These are phyloP conservation scores for Phymastichus coffea DNA, from an alignment of 1,140 invertebrate genomes.

Conservation along the genomic window DNA sequence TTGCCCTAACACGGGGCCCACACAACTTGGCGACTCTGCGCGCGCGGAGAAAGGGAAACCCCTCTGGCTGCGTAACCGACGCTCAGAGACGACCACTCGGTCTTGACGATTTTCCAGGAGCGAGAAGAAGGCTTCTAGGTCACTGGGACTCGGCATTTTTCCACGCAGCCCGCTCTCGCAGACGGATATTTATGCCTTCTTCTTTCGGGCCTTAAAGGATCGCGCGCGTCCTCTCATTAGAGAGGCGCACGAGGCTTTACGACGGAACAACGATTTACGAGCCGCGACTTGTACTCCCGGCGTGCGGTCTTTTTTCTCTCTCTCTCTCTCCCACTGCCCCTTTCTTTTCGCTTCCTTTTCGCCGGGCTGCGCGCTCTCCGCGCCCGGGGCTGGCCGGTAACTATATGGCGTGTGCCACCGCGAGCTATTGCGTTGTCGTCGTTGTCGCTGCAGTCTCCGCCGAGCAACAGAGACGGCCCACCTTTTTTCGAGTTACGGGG, in stretches of 20 bases:
- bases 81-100: not conserved
- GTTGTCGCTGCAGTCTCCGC: not conserved
- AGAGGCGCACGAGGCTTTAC: constrained; percentile 17
- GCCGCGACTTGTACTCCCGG: too few species aligned
- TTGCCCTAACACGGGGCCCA: too few species aligned
- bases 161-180: too few species aligned
- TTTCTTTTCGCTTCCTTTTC: constrained; percentile 26
- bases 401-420: constrained; percentile 33
- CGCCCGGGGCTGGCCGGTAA: too few species aligned
- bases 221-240: not conserved
- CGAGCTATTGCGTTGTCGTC: not conserved
- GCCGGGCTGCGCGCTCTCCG: too few species aligned
- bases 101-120: not conserved
- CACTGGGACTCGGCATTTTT: too few species aligned
- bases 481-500: not conserved
- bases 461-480: too few species aligned
- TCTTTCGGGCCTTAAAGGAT: not conserved
- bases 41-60: too few species aligned
- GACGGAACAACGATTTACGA: too few species aligned
- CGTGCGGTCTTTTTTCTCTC: not conserved
- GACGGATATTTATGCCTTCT: constrained; percentile 17
- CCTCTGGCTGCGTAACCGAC: too few species aligned
- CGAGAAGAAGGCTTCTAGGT: constrained; percentile 14
- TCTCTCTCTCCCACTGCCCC: not conserved
- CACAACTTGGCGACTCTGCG: too few species aligned